These are phyloP conservation scores for Ruditapes philippinarum DNA, from an alignment of 1,140 invertebrate species.

Conservation along the genomic window DNA sequence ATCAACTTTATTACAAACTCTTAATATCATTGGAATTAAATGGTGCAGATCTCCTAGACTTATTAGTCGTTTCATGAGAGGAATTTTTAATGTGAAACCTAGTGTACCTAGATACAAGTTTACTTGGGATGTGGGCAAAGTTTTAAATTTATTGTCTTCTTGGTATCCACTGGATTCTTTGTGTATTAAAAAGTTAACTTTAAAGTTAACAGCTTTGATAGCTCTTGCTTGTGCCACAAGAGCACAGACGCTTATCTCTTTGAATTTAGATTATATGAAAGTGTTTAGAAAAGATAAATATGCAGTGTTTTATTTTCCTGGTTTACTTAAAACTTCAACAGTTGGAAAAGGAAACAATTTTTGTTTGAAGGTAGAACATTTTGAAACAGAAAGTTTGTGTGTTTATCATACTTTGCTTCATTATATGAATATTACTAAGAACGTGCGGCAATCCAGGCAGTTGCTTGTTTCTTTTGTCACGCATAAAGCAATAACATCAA, in stretches of 20 bases:
- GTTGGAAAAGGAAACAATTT: background rate
- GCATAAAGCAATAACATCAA: background rate
- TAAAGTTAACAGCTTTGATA: no score
- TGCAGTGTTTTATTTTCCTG: conserved; percentile 6
- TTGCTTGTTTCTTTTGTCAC: background rate
- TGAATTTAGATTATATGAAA: conserved; percentile 42
- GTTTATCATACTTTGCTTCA: conserved; percentile 38
- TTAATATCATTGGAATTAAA: conserved; percentile 18
- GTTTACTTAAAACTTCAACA: background rate
- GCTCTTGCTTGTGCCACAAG: conserved; percentile 51
- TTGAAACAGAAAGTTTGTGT: conserved; percentile 39
- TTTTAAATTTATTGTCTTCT: conserved; percentile 52
- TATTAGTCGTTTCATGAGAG: conserved; percentile 62
- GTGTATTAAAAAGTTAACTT: conserved; percentile 44
- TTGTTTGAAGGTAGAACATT: background rate
- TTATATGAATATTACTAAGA: background rate
- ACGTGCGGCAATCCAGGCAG: background rate
- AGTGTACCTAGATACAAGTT: conserved; percentile 20
- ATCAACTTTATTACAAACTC: conserved; percentile 40
- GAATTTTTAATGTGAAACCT: conserved; percentile 61
- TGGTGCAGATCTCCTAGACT: conserved; percentile 3
- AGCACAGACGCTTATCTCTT: conserved; percentile 39
- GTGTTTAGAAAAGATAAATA: background rate
- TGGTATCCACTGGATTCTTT: conserved; percentile 40
- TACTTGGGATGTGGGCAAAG: conserved; percentile 69